Evolutionary conservation across 2,888 invertebrate genomes (phyloP), one percentile per base, ranked within the genome.

Genomic region (Campopleginae sp.): DNA sequence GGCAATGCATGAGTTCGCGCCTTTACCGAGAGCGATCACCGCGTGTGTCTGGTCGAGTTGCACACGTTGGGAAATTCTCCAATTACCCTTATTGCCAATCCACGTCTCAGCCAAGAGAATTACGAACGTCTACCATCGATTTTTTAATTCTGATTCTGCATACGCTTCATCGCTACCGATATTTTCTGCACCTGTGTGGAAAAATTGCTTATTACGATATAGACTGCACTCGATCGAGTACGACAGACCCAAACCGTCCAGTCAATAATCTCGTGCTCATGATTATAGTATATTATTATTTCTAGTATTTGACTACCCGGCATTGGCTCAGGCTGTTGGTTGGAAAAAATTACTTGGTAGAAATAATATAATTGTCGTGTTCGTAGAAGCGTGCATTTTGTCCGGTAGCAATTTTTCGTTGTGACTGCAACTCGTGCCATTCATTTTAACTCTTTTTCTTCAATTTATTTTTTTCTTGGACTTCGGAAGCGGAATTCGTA

Each of bases 1-100:
- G 27, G 5, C 51, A 54, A 66, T 66, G 72, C 48, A 68, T 76
- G 71, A 46, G 72, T 72, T 70, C 74, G 72, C 63, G 38, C 71
- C 66, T 79, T 61, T 46, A 17, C 58, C 72, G 23, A 78, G 77
- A 19, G 19, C 70, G 74, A 75, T 42, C 51, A 54, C 44, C 19
- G 31, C 58, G 65, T 84, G 72, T 85, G 88, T 89, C 82, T 79
- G 80, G 85, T 86, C 80, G 78, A 87, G 84, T 68, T 70, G 83
- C 82, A 77, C 86, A 82, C 80, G 71, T 91, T 88, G 89, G 84
- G 89, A 88, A 90, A 91, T 89, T 88, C 88, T 86, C 89, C 86
- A 91, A 91, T 91, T 89, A 90, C 89, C 88, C 88, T 91, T 88
- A 90, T 89, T 88, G 85, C 88, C 87, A 87, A 88, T 88, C 82